Evolutionary conservation across 2,797 vertebrate species (phyloP).

Genomic region (Oreortyx pictus): DNA sequence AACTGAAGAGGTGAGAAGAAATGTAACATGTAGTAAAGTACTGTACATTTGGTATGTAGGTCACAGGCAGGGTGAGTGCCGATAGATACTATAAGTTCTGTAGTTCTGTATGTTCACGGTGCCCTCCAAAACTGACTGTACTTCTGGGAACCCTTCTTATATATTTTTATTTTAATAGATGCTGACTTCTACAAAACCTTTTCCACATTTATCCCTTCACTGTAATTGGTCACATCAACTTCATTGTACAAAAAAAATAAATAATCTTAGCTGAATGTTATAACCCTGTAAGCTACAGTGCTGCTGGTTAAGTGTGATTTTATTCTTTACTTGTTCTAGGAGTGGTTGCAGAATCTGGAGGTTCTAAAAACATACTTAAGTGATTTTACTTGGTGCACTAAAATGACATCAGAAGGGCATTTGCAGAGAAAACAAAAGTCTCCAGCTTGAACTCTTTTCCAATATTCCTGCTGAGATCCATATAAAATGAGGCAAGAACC

Average conservation of each 20-base stretch:
- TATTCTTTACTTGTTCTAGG: background rate
- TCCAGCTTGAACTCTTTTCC: background rate
- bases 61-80: too few relatives aligned
- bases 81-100: too few relatives aligned
- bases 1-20: too few relatives aligned
- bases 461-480: background rate
- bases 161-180: background rate
- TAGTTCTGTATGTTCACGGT: background rate
- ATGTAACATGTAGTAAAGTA: too few relatives aligned
- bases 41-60: background rate
- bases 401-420: background rate
- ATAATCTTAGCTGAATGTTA: background rate
- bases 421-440: background rate
- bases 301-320: background rate
- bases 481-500: background rate
- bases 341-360: background rate
- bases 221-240: background rate
- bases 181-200: background rate
- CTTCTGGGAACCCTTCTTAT: background rate
- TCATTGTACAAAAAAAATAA: background rate
- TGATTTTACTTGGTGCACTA: background rate
- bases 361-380: background rate
- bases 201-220: background rate
- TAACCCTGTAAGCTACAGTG: background rate
- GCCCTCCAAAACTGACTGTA: background rate